Base-by-base conservation (phyloP, 2,797 vertebrate species). In the Pterois miles region DNA sequence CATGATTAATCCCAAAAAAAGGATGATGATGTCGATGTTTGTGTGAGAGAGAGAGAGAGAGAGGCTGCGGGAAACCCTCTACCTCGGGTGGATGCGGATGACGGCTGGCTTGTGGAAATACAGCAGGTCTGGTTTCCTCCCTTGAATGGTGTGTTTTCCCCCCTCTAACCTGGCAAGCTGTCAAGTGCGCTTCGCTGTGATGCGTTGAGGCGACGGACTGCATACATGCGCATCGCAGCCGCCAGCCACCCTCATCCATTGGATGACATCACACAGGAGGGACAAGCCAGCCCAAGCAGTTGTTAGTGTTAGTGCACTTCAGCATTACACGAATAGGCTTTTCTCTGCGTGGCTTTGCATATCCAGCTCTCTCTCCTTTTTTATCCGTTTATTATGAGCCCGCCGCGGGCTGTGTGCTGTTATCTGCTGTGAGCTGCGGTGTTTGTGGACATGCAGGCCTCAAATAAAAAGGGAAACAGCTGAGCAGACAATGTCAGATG, bases 201-300 rank as follows among this genome's bases (percentile, higher is more conserved):
- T 93, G 93, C 78, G 92, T 92, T 84, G 87, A 95, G 95, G 94
- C 95, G 29, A 87, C 83, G 92, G 83, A 88, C 86, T 86, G 89
- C 86, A 92, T 90, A 91, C 90, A 86, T 94, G 95, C 93, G 93
- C 91, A 86, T 86, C 90, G 74, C 86, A 88, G 89, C 88, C 91
- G 86, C 88, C 90, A 91, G 92, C 89, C 91, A 74, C 89, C 43
- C 2, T 87, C 85, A 76, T 93, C 95, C 88, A 89, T 91, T 93
- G 93, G 92, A 95, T 96, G 96, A 96, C 95, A 95, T 97, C 96
- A 97, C 94, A 84, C 58, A 74, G 40, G 83, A 91, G 80, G 84
- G 89, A 91, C 88, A 87, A 94, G 92, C 92, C 91, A 87, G 90
- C 83, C 87, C 88, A 78, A 85, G 88, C 91, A 91, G 91, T 87